Conservation (phyloP, 1,140 invertebrate species). For the Drosophila nikananu region DNA sequence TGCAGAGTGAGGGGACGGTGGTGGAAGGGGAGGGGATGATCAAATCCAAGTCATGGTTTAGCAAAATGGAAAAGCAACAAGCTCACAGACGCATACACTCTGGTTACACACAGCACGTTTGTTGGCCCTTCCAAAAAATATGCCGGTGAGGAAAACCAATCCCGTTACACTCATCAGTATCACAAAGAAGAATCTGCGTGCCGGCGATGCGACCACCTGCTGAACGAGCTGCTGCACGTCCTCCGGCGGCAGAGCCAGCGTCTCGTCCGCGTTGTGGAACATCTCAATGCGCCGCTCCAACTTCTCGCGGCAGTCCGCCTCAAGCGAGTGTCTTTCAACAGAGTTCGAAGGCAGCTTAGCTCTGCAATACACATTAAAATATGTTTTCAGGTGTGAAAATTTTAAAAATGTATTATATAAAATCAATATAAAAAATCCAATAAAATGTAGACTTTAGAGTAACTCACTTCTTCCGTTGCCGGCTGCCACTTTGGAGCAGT, state of each 20-base stretch:
- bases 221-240: constrained; percentile 90
- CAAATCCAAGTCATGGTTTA: constrained; percentile 38
- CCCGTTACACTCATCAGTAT: constrained; percentile 90
- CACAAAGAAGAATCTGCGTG: constrained; percentile 92
- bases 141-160: constrained; percentile 92
- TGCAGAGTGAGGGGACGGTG: constrained; percentile 20
- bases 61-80: constrained; percentile 51
- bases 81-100: constrained; percentile 46
- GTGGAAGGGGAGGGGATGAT: constrained; percentile 14
- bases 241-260: constrained; percentile 87
- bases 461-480: constrained; percentile 94
- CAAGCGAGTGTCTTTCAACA: constrained; percentile 90
- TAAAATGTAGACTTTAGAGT: not conserved
- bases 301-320: constrained; percentile 91
- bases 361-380: constrained; percentile 86
- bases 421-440: not conserved
- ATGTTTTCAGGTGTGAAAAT: not conserved
- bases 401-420: not conserved
- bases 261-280: constrained; percentile 94
- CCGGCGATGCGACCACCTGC: constrained; percentile 90
- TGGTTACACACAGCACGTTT: constrained; percentile 86
- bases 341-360: constrained; percentile 92
- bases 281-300: constrained; percentile 93
- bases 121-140: constrained; percentile 93
- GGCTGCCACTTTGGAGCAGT: constrained; percentile 92